Evolutionary conservation across 2,113 vertebrate genomes (phyloP), one percentile per base, ranked within the genome.

Genomic region (Gobio gobio): DNA sequence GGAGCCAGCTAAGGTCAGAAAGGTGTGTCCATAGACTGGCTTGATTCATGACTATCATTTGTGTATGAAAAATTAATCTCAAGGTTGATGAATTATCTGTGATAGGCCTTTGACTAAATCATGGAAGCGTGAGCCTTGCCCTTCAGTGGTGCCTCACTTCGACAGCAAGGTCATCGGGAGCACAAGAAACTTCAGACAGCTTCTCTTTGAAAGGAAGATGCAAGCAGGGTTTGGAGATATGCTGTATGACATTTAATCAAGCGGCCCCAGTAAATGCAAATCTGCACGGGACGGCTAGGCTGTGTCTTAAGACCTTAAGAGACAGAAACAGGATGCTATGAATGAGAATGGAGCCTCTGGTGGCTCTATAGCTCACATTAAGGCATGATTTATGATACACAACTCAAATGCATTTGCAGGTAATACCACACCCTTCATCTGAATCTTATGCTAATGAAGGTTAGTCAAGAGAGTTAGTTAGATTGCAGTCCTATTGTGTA

Each of bases 191-290:
- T 58, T 86, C 13, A 56, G 49, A 82, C 29, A 56, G 78, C 61
- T 88, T 82, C 82, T 87, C 78, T 61, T 68, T 84, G 79, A 82
- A 86, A 86, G 49, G 81, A 87, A 83, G 87, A 87, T 54, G 9
- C 61, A 83, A 89, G 83, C 77, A 82, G 83, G 68, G 64, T 59
- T 87, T 70, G 83, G 82, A 79, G n/a, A 83, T 58, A 83, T 86
- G 70, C 85, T 93, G 88, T 86, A 82, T 92, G 89, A 88, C 88
- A 90, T 92, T 92, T 92, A 89, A 91, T 92, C 91, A 91, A 26
- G 18, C 36, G 86, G 88, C 29, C 63, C 29, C 72, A 89, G 87
- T 88, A 90, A 90, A 89, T 90, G 89, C 64, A 22, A 74, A 83
- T 83, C 80, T 36, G 20, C 59, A 82, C 33, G 51, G 72, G 33